Base-by-base conservation (phyloP, 2,888 invertebrate species). In the Ectemnius cavifrons region DNA sequence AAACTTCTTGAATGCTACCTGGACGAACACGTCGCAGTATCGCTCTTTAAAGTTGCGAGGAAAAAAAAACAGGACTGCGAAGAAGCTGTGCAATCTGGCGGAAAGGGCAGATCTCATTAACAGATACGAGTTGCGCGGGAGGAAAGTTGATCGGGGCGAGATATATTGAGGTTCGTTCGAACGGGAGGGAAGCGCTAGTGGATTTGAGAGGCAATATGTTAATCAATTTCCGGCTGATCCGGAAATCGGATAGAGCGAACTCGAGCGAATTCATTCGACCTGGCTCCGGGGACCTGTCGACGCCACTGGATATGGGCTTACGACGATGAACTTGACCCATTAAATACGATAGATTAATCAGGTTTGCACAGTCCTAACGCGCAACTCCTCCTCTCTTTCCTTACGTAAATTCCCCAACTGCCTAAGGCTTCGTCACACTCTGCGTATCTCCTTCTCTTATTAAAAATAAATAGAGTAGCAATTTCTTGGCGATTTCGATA, bases 321-420 rank as follows among this genome's bases (percentile, higher is more conserved):
- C 8, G n/a, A 45, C 49, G 60, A 61, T 74, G 83, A 84, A 84
- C 84, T 84, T 84, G 84, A 84, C 84, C 84, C 78, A 80, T 84
- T 81, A 75, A 75, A 72, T 67, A 49, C 62, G 68, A 45, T 63
- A 70, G 79, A 84, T 83, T 85, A 85, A 85, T 83, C 79, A 77
- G 78, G 79, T 83, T 77, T 71, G 64, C 73, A 62, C 66, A 69
- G 49, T 60, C 67, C 64, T 49, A 16, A 14, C 63, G 46, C 62
- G 79, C 63, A 57, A 82, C 74, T 75, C 67, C 75, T 63, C 77
- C 81, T 73, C 74, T 73, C 75, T 57, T 67, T 77, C 76, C 80
- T 84, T 84, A 84, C 84, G 81, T 84, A 81, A 84, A 83, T 74
- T 71, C 71, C 28, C 47, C 46, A 46, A 18, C 45, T 64, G 70